phyloP scores from a whole-genome alignment of 1,140 invertebrate species.

The Cotesia chilonis region DNA sequence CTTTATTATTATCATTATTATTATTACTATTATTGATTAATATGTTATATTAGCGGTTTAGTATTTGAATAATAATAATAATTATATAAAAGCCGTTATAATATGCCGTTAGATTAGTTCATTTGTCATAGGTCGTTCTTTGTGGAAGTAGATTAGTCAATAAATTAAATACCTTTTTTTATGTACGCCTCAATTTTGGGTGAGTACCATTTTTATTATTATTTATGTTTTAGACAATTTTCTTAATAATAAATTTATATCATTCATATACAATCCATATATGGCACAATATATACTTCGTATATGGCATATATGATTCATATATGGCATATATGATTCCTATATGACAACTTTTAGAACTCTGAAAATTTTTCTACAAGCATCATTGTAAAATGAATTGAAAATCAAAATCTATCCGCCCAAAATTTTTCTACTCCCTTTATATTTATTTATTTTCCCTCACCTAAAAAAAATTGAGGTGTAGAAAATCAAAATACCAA shows the following conservation, averaged over 20 bases:
- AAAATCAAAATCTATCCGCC: not conserved
- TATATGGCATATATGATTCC: no score
- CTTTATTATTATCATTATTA: slow-evolving; percentile 38
- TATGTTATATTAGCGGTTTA: slow-evolving; percentile 34
- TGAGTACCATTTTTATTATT: not conserved
- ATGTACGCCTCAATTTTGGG: not conserved
- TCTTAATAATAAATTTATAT: no score
- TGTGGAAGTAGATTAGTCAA: slow-evolving; percentile 50
- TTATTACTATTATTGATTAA: slow-evolving; percentile 28
- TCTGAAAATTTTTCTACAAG: no score
- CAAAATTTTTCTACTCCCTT: no score
- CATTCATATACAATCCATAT: no score
- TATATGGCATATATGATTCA: no score
- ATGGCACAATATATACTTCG: no score
- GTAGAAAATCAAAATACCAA: no score
- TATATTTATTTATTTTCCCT: no score
- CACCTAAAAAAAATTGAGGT: no score
- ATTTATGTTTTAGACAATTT: not conserved
- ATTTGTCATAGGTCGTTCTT: slow-evolving; percentile 60
- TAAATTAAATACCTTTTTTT: not conserved
- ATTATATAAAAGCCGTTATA: slow-evolving; percentile 50
- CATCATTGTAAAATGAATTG: no score
- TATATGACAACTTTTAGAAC: no score
- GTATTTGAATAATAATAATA: slow-evolving; percentile 34
- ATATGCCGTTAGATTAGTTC: slow-evolving; percentile 60